Evolutionary conservation across 1,140 invertebrate species (phyloP), one percentile per base, ranked within the genome.

Genomic region (Nixonia krombeini): DNA sequence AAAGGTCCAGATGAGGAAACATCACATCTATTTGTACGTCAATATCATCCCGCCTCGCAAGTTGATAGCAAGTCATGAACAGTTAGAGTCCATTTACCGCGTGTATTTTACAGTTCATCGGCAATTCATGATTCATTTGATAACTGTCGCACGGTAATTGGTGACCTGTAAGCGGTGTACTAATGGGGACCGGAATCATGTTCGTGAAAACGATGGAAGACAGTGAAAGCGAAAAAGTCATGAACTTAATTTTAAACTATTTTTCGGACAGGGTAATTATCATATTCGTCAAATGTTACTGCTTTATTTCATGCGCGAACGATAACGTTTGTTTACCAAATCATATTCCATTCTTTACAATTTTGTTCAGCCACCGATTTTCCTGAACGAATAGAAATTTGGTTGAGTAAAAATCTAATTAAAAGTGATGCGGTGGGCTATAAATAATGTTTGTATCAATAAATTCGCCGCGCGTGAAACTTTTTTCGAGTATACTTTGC

Each of bases 211-310:
- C 66, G 23, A 78, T 78, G 70, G 74, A 81, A 64, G 72, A 81
- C 49, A 57, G 61, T 47, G 76, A 80, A 45, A 79, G 76, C 56
- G 81, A 82, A 25, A 81, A 70, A 65, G 74, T 85, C 64, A 76
- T 82, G 64, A 80, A 52, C 57, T 75, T 75, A 55, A 83, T 85
- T 69, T 72, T 84, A 55, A 83, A 80, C 52, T 85, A 83, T 53
- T 85, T 85, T 61, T 72, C 73, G 1, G 59, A 51, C 33, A 76
- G 82, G 83, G 82, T 84, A 85, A 83, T 72, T 73, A 73, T 61
- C 28, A 8, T 3, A 15, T 28, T 62, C 38, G 4, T 21, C 8
- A n/a, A n/a, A n/a, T n/a, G n/a, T n/a, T n/a, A n/a, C n/a, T n/a
- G n/a, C n/a, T n/a, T n/a, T n/a, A n/a, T n/a, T n/a, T n/a, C n/a